Percentiles rank a stretch among this genome's conserved stretches.
Evolutionary conservation across 2,113 vertebrate genomes (phyloP).

Genomic region (Chelonoidis abingdonii): DNA sequence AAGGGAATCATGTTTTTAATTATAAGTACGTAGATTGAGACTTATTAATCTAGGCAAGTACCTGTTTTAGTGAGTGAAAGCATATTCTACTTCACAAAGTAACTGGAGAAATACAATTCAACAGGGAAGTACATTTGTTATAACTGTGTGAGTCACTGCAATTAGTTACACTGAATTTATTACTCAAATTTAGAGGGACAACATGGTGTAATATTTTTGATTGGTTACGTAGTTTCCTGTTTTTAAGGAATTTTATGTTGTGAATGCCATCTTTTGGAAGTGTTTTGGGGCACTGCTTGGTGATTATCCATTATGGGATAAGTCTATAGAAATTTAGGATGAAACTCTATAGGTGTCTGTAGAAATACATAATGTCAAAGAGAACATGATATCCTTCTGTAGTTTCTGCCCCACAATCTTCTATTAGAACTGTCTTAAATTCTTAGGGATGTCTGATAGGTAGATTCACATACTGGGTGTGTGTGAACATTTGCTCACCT

Average conservation of each 20-base stretch:
- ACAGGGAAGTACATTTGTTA: neutral
- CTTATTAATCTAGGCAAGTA: slow-evolving; percentile 55
- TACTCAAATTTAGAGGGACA: neutral
- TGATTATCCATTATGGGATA: neutral
- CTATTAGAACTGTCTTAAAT: no score
- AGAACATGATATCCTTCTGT: neutral
- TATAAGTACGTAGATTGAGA: slow-evolving; percentile 43
- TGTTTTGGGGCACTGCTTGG: neutral
- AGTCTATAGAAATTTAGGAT: neutral
- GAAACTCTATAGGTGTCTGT: neutral
- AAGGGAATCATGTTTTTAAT: slow-evolving; percentile 45
- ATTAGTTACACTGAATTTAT: slow-evolving; percentile 44
- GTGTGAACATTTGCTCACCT: neutral
- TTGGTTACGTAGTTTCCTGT: neutral
- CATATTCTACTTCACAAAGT: neutral
- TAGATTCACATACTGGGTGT: neutral
- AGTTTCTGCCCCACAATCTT: no score
- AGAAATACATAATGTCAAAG: neutral
- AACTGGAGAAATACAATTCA: slow-evolving; percentile 13
- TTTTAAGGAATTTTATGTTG: slow-evolving; percentile 40
- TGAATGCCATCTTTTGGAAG: slow-evolving; percentile 9
- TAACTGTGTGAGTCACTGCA: neutral
- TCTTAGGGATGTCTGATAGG: no score
- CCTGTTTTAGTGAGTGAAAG: slow-evolving; percentile 36
- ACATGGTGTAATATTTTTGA: neutral